phyloP scores from a whole-genome alignment of 2,113 vertebrate genomes.

The Pungitius pungitius region DNA sequence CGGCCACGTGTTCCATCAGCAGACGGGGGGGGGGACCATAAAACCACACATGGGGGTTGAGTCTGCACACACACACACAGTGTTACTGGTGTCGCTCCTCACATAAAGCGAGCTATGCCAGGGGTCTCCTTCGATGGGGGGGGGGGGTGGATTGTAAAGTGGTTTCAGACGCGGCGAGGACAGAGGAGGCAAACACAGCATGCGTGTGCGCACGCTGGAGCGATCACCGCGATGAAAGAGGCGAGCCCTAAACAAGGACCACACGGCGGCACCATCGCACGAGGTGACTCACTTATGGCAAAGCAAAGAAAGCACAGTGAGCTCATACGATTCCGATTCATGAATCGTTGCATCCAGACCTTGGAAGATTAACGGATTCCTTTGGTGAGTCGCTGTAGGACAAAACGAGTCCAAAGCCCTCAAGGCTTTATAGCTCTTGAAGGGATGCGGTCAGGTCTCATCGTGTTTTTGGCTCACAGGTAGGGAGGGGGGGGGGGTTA shows the following conservation, averaged over 20 bases:
- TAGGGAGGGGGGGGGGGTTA: conserved; percentile 42
- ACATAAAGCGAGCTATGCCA: conserved; percentile 19
- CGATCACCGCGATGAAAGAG: conserved; percentile 52
- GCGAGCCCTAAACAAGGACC: conserved; percentile 53
- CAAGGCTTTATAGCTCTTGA: conserved; percentile 9
- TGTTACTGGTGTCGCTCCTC: conserved; percentile 24
- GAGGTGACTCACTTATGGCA: conserved; percentile 36
- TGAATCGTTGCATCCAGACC: conserved; percentile 30
- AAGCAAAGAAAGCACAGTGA: not conserved
- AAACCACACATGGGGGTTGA: conserved; percentile 44
- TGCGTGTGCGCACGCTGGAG: not conserved
- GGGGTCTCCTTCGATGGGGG: conserved; percentile 33
- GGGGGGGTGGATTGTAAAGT: conserved; percentile 15
- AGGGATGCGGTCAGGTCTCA: conserved; percentile 26
- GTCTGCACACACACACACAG: not conserved
- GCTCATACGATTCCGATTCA: conserved; percentile 10
- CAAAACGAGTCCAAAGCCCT: not conserved
- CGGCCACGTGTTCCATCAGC: conserved; percentile 51
- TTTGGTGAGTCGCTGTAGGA: not conserved
- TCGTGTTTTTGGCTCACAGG: conserved; percentile 38
- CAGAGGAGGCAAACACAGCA: conserved; percentile 14
- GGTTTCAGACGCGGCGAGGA: conserved; percentile 20
- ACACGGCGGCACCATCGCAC: too few relatives aligned
- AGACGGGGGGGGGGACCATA: conserved; percentile 20
- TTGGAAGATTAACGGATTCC: conserved; percentile 3